Base-by-base conservation (phyloP, 2,888 invertebrate genomes). In the Amiota communis region DNA sequence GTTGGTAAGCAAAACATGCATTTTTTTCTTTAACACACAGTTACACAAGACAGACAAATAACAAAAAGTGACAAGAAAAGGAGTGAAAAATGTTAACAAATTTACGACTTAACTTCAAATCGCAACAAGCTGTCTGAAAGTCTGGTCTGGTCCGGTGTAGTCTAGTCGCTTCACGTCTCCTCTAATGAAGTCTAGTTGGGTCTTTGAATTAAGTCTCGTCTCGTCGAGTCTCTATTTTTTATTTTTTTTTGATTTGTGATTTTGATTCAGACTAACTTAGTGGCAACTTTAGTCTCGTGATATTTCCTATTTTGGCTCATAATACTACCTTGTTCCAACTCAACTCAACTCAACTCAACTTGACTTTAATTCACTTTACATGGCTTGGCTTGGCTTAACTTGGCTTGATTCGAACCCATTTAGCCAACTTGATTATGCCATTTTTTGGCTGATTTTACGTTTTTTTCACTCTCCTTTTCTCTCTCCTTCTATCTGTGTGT, bases 61-160 rank as follows among this genome's bases (percentile, higher is more conserved):
- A 20, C 3, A 36, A 36, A 36, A 36, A 36, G 36, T 61, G 73
- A 70, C n/a, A 70, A 70, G 20, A 13, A 53, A 47, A 70, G 74
- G 71, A 51, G 23, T 46, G 73, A 75, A 68, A 70, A 76, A 76
- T 36, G 49, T 47, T 61, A 46, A 71, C 36, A 48, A 77, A 75
- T 77, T 70, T 80, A 79, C 85, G 79, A 36, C 36, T 36, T 85
- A 82, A 84, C 83, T 83, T 74, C 81, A 83, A 83, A 83, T 80
- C 20, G 49, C 67, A 17, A 48, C 67, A 17, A 48, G 23, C 51
- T 82, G 80, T 84, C 76, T 75, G 63, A 73, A 75, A 36, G 36
- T 36, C 36, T 36, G 36, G 36, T 6, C 36, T 36, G 36, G 8
- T 2, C 2, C 6, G 6, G 36, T 36, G 4, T 36, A 36, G 36